These are phyloP conservation scores for Acridotheres tristis DNA, from an alignment of 2,797 vertebrate genomes.

Conservation along the genomic window DNA sequence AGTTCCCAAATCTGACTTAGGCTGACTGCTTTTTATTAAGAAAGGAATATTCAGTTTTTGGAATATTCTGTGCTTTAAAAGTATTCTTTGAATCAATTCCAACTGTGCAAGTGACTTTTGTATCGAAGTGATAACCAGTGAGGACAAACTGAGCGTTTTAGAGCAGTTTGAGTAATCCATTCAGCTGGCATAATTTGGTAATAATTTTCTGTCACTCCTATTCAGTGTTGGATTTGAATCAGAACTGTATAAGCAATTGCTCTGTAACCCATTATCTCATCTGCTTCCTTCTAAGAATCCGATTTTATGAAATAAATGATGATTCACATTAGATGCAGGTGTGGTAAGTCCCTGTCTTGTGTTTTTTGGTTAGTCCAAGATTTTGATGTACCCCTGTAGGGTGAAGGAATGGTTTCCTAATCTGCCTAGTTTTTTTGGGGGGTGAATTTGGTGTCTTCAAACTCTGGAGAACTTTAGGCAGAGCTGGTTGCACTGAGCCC, in stretches of 20 bases:
- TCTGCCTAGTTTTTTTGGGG: neutral
- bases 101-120: neutral
- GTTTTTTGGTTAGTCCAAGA: neutral
- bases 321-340: neutral
- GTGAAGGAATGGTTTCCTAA: neutral
- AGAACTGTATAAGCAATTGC: neutral
- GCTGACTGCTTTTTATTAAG: neutral
- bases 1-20: neutral
- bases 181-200: neutral
- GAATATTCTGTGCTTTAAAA: neutral
- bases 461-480: neutral
- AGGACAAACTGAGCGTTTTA: neutral
- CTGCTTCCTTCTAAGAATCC: neutral
- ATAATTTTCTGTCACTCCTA: neutral
- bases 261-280: conserved; percentile 5
- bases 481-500: neutral
- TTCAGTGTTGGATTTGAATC: neutral
- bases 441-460: neutral
- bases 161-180: neutral
- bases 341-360: neutral
- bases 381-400: neutral
- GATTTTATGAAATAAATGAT: neutral
- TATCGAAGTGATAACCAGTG: rapidly evolving
- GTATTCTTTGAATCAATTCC: neutral
- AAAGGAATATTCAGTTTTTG: neutral